Conservation (phyloP, 2,888 invertebrate genomes). For the Perizoma flavofasciatum region DNA sequence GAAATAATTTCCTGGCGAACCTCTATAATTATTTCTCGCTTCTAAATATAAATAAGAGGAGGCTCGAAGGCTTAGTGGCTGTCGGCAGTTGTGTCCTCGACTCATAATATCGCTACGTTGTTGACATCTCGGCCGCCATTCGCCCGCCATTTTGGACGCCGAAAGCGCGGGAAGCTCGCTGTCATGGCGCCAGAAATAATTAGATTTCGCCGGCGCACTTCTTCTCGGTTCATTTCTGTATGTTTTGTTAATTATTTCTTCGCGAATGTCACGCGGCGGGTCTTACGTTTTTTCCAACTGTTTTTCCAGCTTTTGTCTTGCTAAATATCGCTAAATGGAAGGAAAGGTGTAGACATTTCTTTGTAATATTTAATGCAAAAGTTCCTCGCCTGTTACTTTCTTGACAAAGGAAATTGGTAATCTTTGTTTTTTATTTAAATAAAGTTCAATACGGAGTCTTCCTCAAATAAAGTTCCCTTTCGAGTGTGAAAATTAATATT, state of each 20-base stretch:
- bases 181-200: constrained; percentile 80
- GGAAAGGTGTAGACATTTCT: constrained; percentile 51
- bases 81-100: constrained; percentile 69
- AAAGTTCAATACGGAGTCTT: constrained; percentile 29
- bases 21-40: constrained; percentile 65
- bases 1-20: constrained; percentile 58
- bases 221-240: constrained; percentile 76
- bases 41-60: constrained; percentile 63
- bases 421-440: constrained; percentile 34
- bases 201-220: constrained; percentile 72
- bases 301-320: constrained; percentile 51
- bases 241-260: constrained; percentile 80
- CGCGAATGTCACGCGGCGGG: constrained; percentile 53
- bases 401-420: constrained; percentile 29
- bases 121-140: constrained; percentile 66
- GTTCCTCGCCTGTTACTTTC: constrained; percentile 38
- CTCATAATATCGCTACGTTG: constrained; percentile 72
- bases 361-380: constrained; percentile 54
- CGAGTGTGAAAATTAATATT: constrained; percentile 74
- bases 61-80: constrained; percentile 72
- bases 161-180: constrained; percentile 74
- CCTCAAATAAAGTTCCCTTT: constrained; percentile 42
- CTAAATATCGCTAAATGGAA: constrained; percentile 52
- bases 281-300: constrained; percentile 45
- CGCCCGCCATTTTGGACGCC: constrained; percentile 66